Evolutionary conservation across 2,888 invertebrate genomes (phyloP).

Genomic region (Platycheirus rosarum): DNA sequence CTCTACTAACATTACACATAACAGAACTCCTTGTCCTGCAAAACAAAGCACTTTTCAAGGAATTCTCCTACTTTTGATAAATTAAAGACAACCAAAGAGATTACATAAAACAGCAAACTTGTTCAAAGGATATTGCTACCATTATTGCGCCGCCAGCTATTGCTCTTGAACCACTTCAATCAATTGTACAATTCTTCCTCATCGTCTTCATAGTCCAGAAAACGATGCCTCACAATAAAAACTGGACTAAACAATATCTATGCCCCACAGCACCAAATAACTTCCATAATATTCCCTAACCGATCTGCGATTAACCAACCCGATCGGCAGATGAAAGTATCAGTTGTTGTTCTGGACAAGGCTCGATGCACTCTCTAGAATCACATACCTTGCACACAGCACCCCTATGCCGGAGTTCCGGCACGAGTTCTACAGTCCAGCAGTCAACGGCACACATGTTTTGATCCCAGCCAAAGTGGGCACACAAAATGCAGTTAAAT

Average conservation of each 20-base stretch:
- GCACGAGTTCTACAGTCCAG: conserved; percentile 14
- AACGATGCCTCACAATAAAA: conserved; percentile 4
- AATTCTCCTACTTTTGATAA: neutral
- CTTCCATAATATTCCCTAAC: conserved; percentile 31
- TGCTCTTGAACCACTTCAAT: conserved; percentile 22
- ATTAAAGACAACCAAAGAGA: neutral
- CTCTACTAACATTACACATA: neutral
- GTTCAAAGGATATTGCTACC: conserved; percentile 16
- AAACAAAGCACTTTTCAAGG: conserved; percentile 2
- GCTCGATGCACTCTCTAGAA: conserved; percentile 4
- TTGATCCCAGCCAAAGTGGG: conserved; percentile 47
- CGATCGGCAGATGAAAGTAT: conserved; percentile 1
- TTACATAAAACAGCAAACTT: conserved; percentile 6
- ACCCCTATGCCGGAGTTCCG: conserved; percentile 3
- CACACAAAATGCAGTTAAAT: conserved; percentile 69
- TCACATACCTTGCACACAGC: neutral
- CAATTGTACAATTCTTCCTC: conserved; percentile 26
- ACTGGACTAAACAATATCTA: conserved; percentile 6
- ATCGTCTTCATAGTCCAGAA: neutral
- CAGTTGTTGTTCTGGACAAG: conserved; percentile 28
- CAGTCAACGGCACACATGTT: conserved; percentile 15
- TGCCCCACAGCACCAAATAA: conserved; percentile 47
- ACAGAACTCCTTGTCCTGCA: neutral
- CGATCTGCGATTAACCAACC: conserved; percentile 40
- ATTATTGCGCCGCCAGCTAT: conserved; percentile 4